Evolutionary conservation across 2,888 invertebrate species (phyloP).

Genomic region (Drosophila subquinaria): DNA sequence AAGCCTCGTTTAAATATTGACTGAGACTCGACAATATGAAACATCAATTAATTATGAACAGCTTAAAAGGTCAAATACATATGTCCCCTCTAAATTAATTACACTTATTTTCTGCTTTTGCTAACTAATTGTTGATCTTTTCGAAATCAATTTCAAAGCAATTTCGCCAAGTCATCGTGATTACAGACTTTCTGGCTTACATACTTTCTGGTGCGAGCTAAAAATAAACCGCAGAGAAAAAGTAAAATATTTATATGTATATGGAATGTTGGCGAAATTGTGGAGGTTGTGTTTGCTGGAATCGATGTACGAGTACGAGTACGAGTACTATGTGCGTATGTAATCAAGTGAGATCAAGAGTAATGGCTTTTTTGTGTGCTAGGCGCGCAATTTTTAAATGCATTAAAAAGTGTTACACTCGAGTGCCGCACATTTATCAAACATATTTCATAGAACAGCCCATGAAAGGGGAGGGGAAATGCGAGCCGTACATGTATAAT

Average conservation of each 20-base stretch:
- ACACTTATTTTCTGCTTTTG: slow-evolving; percentile 9
- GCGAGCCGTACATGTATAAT: slow-evolving; percentile 45
- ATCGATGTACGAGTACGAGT: slow-evolving; percentile 12
- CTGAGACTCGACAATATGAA: slow-evolving; percentile 64
- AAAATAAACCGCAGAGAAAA: background rate
- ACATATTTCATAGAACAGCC: slow-evolving; percentile 19
- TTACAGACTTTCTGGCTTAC: slow-evolving; percentile 15
- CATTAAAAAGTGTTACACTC: slow-evolving; percentile 81
- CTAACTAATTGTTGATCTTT: slow-evolving; percentile 30
- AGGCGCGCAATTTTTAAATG: slow-evolving; percentile 76
- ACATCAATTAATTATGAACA: slow-evolving; percentile 68
- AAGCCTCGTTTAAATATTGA: slow-evolving; percentile 48
- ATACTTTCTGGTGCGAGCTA: background rate
- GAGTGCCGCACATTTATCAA: slow-evolving; percentile 77
- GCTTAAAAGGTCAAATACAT: slow-evolving; percentile 52
- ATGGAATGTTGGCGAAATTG: slow-evolving; percentile 4
- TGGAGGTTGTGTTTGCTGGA: slow-evolving; percentile 24
- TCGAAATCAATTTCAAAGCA: slow-evolving; percentile 29
- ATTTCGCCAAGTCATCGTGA: slow-evolving; percentile 38
- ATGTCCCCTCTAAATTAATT: slow-evolving; percentile 44
- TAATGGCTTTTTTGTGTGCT: slow-evolving; percentile 76
- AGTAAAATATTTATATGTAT: slow-evolving; percentile 12
- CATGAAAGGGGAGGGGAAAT: background rate
- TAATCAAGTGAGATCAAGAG: slow-evolving; percentile 56
- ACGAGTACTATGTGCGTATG: slow-evolving; percentile 16